Conservation (phyloP, 2,888 invertebrate genomes). For the Taenaris catops region DNA sequence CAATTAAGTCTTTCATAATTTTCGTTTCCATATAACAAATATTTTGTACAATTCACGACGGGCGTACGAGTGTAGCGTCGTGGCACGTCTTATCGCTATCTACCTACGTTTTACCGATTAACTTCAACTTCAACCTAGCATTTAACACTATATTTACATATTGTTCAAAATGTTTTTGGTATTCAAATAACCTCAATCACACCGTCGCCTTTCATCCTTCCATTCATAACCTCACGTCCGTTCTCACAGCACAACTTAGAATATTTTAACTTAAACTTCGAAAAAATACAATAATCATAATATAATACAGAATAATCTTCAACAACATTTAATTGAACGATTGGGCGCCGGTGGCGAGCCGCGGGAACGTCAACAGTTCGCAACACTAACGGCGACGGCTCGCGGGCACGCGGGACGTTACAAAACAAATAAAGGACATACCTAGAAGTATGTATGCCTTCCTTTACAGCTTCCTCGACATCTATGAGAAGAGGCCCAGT, state of each 20-base stretch:
- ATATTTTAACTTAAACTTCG: conserved; percentile 72
- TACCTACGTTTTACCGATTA: conserved; percentile 65
- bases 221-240: conserved; percentile 53
- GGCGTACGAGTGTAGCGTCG: conserved; percentile 65
- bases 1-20: conserved; percentile 72
- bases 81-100: conserved; percentile 72
- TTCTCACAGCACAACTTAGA: conserved; percentile 65
- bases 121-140: conserved; percentile 60
- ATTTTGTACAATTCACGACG: conserved; percentile 77
- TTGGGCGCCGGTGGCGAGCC: conserved; percentile 43
- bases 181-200: conserved; percentile 72
- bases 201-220: conserved; percentile 57
- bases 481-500: too few species aligned
- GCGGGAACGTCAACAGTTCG: conserved; percentile 55
- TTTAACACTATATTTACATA: conserved; percentile 76
- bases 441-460: conserved; percentile 70
- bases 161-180: conserved; percentile 78
- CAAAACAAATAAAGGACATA: conserved; percentile 75
- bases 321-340: conserved; percentile 71
- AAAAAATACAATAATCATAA: conserved; percentile 75
- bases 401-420: conserved; percentile 34
- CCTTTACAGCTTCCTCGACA: too few species aligned
- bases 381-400: conserved; percentile 61
- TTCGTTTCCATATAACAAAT: conserved; percentile 75
- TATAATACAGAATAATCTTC: conserved; percentile 71